Conservation (phyloP, 2,113 vertebrate genomes). For the Dolichallabes microphthalmus region DNA sequence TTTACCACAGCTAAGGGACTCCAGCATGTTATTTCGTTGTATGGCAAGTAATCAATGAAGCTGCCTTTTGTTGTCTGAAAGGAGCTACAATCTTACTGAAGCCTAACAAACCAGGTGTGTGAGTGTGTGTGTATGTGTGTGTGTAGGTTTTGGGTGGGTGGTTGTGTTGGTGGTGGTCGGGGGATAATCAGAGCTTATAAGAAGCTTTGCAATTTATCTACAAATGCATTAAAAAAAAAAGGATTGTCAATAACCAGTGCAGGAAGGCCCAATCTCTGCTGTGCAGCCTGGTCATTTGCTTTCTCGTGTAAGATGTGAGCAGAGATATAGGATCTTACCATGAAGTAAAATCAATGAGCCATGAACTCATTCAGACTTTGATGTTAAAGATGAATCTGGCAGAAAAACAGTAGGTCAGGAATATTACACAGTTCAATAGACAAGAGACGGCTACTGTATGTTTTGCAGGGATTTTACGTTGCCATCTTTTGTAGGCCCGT, state of each 20-base stretch:
- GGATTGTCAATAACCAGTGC: slow-evolving; percentile 58
- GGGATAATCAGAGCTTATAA: slow-evolving; percentile 71
- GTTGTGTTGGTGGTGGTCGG: slow-evolving; percentile 9
- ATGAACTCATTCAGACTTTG: slow-evolving; percentile 37
- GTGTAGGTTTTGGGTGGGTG: neutral
- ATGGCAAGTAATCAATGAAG: slow-evolving; percentile 70
- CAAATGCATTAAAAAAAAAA: slow-evolving; percentile 64
- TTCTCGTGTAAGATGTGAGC: slow-evolving; percentile 39
- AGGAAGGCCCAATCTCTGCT: slow-evolving; percentile 40
- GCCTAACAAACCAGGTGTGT: slow-evolving; percentile 57
- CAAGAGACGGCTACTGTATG: neutral
- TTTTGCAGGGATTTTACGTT: neutral
- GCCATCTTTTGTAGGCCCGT: neutral
- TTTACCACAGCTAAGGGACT: slow-evolving; percentile 55
- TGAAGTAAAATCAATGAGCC: slow-evolving; percentile 49
- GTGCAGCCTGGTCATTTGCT: slow-evolving; percentile 59
- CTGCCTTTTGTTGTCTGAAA: slow-evolving; percentile 72
- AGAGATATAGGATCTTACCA: slow-evolving; percentile 39
- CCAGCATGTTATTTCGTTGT: slow-evolving; percentile 67
- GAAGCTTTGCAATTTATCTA: slow-evolving; percentile 70
- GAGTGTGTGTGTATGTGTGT: neutral
- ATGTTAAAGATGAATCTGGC: slow-evolving; percentile 42
- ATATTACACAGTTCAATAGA: neutral
- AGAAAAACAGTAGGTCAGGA: slow-evolving; percentile 15
- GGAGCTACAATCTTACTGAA: slow-evolving; percentile 71